phyloP scores from a whole-genome alignment of 2,797 vertebrate genomes.

The Rhinophrynus dorsalis region DNA sequence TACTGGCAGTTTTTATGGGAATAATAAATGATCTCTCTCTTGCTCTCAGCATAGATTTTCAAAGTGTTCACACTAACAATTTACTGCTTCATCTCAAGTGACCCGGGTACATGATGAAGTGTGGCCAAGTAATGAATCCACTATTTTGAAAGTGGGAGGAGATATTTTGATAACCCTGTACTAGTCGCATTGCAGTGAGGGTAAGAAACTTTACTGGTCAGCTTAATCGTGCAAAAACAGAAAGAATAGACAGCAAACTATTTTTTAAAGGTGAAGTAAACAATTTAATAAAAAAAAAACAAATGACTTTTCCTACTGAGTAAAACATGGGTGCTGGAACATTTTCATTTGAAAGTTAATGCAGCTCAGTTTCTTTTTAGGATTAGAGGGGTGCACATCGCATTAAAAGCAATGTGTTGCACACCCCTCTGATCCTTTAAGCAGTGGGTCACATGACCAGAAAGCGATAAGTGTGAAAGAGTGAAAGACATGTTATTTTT shows the following conservation, averaged over 20 bases:
- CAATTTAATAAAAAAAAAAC: too few relatives aligned
- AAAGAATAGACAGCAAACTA: background rate
- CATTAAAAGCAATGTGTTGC: too few relatives aligned
- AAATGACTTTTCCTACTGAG: too few relatives aligned
- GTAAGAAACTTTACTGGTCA: background rate
- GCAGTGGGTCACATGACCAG: too few relatives aligned
- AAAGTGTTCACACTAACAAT: background rate
- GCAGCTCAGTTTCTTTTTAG: too few relatives aligned
- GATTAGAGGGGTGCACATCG: too few relatives aligned
- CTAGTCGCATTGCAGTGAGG: background rate
- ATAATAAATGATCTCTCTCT: conserved; percentile 17
- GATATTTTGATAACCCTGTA: conserved; percentile 10
- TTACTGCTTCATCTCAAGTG: conserved; percentile 20
- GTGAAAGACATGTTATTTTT: too few relatives aligned
- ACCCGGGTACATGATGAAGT: background rate
- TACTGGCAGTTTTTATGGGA: conserved; percentile 8
- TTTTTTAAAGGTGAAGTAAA: too few relatives aligned
- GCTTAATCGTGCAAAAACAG: background rate
- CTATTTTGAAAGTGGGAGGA: background rate
- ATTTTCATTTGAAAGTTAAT: too few relatives aligned
- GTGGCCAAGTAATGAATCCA: background rate
- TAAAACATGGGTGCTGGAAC: too few relatives aligned
- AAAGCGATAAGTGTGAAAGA: too few relatives aligned
- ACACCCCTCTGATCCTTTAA: too few relatives aligned
- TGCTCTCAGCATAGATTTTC: background rate